Percentiles rank a stretch among this genome's conserved stretches.
These are phyloP conservation scores for Protaetia brevitarsis DNA, from an alignment of 1,140 invertebrate genomes.

Conservation along the genomic window DNA sequence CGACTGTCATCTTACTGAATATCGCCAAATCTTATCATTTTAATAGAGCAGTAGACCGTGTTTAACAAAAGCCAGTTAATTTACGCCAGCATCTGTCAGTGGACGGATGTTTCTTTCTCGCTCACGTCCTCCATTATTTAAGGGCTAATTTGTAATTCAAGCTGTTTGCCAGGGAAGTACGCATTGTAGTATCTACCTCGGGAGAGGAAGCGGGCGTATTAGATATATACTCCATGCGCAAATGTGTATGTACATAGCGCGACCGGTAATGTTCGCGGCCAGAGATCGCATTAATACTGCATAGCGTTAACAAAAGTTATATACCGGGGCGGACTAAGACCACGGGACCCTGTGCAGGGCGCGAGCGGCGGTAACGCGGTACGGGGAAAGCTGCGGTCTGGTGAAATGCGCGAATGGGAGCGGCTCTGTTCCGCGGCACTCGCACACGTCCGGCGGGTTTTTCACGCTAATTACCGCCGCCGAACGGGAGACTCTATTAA, in stretches of 20 bases:
- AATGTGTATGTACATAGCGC: background rate
- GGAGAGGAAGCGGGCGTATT: background rate
- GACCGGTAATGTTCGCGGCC: conserved; percentile 9
- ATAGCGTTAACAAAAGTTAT: conserved; percentile 15
- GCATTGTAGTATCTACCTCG: too few species aligned
- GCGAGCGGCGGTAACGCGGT: background rate
- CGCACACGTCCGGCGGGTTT: background rate
- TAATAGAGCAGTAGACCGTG: too few species aligned
- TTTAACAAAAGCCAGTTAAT: too few species aligned
- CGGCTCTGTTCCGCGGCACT: too few species aligned
- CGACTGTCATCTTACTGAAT: too few species aligned
- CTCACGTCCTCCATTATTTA: conserved; percentile 1
- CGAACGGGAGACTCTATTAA: background rate
- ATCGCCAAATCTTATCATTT: too few species aligned
- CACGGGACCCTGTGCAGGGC: background rate
- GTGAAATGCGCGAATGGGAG: background rate
- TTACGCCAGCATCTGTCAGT: too few species aligned
- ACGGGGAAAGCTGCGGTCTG: background rate
- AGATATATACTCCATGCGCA: background rate
- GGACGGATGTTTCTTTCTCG: background rate
- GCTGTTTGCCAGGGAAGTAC: conserved; percentile 3
- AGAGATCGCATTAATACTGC: background rate
- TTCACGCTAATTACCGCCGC: conserved; percentile 13
- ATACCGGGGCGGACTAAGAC: background rate
- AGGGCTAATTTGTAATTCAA: conserved; percentile 4